A percentile compares a stretch with the other conserved stretches of the same genome.
phyloP scores from a whole-genome alignment of 2,888 invertebrate species.

The Mythimna ferrago region DNA sequence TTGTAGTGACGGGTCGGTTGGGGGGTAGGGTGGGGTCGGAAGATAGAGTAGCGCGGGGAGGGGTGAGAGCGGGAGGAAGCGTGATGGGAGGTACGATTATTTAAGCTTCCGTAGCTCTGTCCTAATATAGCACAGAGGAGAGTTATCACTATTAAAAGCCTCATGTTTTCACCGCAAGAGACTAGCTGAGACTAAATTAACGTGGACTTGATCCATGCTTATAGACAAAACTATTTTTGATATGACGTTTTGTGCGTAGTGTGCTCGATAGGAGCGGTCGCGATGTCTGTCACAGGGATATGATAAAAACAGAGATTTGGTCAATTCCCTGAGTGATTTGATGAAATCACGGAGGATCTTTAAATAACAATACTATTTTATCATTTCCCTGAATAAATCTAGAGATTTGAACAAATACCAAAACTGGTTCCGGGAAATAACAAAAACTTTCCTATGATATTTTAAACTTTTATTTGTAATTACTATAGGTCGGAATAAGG shows the following conservation, averaged over 20 bases:
- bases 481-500: too few species aligned
- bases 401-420: too few species aligned
- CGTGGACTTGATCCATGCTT: slow-evolving; percentile 36
- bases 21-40: background rate
- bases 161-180: slow-evolving; percentile 60
- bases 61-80: background rate
- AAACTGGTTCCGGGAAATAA: too few species aligned
- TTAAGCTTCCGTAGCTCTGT: slow-evolving; percentile 4
- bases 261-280: slow-evolving; percentile 33
- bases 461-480: too few species aligned
- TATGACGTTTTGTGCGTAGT: slow-evolving; percentile 65
- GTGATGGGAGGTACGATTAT: background rate
- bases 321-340: too few species aligned
- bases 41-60: too few species aligned
- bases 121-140: slow-evolving; percentile 23
- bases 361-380: too few species aligned
- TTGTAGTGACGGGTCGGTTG: slow-evolving; percentile 30
- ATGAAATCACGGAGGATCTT: too few species aligned
- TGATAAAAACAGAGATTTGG: too few species aligned
- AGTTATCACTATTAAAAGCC: slow-evolving; percentile 32
- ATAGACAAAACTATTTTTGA: slow-evolving; percentile 55
- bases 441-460: too few species aligned
- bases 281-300: background rate
- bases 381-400: too few species aligned
- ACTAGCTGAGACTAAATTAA: slow-evolving; percentile 45